Percentiles rank a stretch among this genome's conserved stretches.
Evolutionary conservation across 2,888 invertebrate genomes (phyloP).

Genomic region (Parochlus steinenii): DNA sequence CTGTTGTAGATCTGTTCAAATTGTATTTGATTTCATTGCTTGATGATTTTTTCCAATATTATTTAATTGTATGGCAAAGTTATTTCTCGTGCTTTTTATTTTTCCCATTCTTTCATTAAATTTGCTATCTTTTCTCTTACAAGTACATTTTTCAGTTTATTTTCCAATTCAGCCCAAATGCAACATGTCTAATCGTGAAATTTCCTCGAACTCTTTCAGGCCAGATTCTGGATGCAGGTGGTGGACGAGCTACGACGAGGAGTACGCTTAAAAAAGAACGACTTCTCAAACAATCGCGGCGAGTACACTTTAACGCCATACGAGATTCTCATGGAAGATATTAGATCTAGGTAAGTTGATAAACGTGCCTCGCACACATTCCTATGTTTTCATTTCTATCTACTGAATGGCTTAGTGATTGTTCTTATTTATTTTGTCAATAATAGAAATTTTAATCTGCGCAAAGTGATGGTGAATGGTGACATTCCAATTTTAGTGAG

Average conservation of each 20-base stretch:
- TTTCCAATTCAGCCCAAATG: conserved; percentile 4
- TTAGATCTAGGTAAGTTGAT: conserved; percentile 50
- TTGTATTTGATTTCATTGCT: too few relatives aligned
- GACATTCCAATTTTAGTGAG: conserved; percentile 68
- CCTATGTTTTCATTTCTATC: not conserved
- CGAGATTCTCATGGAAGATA: conserved; percentile 93
- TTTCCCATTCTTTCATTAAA: conserved; percentile 1
- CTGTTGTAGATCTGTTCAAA: too few relatives aligned
- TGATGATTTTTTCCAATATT: conserved; percentile 2
- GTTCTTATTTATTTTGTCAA: not conserved
- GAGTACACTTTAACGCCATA: conserved; percentile 92
- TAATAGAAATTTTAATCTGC: conserved; percentile 57
- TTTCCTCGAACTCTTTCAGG: conserved; percentile 36
- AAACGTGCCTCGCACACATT: not conserved
- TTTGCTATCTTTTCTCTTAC: conserved; percentile 1
- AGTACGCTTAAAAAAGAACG: conserved; percentile 81
- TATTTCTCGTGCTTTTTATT: conserved; percentile 1
- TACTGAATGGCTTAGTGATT: too few relatives aligned
- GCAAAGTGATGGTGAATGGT: conserved; percentile 71
- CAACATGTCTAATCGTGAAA: conserved; percentile 1
- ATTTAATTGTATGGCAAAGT: not conserved
- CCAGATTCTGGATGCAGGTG: conserved; percentile 90
- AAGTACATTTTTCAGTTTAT: conserved; percentile 3
- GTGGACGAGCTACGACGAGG: conserved; percentile 83
- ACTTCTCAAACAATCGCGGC: conserved; percentile 56